Evolutionary conservation across 2,113 vertebrate genomes (phyloP), one percentile per base, ranked within the genome.

Genomic region (Myanophis thanlyinensis): DNA sequence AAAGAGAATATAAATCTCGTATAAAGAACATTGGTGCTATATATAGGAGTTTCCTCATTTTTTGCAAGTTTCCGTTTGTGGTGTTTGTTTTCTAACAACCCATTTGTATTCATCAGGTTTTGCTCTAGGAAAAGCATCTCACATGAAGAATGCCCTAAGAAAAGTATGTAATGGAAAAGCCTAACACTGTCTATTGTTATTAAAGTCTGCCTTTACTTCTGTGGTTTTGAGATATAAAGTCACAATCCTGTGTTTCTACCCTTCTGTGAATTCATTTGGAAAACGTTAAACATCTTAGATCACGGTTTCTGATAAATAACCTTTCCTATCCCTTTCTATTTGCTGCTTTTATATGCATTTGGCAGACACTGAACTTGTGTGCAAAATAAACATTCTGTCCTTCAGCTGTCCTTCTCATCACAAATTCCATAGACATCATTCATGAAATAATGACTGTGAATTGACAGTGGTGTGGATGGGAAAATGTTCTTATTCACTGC

Each of bases 101-200:
- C 91, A 12, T 91, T 46, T 53, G 85, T 95, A 11, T 91, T 92
- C 90, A 89, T 52, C 96, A 99, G 99, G 99, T 84, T 99, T 99
- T 96, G 99, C 99, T 0, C 0, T 99, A 95, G 99, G 98, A 59
- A 99, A 99, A 95, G 98, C 98, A 88, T 59, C 96, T 88, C 98
- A 99, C 91, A 97, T 98, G 95, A 94, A n/a, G 11, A 98, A 97
- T 0, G 99, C 99, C 56, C 96, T 99, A 88, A 98, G 99, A 95
- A 99, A 99, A 95, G 99, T 99, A 97, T 2, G 97, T 97, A 18
- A 9, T 85, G 7, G 9, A 18, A 5, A 90, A 27, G 89, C 15
- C 5, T 87, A 90, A 44, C 56, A 49, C 48, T 30, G 12, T 88
- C 62, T 30, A 15, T 53, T 23, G 12, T 25, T 25, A 48, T 49